A percentile compares a stretch with the other conserved stretches of the same genome.
These are phyloP conservation scores for Zoroaster sp. DNA, from an alignment of 53 echinoderm and acorn worm genomes.

Conservation along the genomic window DNA sequence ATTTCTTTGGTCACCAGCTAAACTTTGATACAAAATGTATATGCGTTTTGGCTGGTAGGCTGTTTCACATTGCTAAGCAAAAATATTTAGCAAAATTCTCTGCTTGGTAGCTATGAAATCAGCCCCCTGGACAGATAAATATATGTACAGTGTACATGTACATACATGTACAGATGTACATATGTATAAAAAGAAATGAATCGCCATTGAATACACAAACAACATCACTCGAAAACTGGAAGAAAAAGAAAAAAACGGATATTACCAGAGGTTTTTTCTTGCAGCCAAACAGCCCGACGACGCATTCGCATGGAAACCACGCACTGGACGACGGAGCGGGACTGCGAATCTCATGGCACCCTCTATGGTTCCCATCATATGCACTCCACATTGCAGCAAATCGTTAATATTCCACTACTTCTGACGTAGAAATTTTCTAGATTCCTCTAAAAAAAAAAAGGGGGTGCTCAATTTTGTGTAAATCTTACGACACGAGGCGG, in stretches of 20 bases:
- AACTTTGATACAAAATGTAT: no score
- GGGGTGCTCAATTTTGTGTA: no score
- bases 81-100: no score
- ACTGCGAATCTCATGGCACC: conserved; percentile 38
- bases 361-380: conserved; percentile 40
- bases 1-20: no score
- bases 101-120: no score
- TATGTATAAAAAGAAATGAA: neutral
- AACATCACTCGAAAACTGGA: neutral
- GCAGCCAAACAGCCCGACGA: conserved; percentile 80
- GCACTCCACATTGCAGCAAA: conserved; percentile 68
- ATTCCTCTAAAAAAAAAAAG: no score
- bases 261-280: conserved; percentile 63
- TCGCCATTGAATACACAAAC: no score
- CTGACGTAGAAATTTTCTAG: neutral
- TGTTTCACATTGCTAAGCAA: no score
- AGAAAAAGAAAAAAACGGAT: neutral
- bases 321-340: conserved; percentile 38
- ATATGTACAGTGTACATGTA: conserved; percentile 5
- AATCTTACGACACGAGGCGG: no score
- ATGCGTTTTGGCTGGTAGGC: no score
- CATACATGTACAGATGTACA: neutral
- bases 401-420: neutral
- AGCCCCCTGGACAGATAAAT: no score
- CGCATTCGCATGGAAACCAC: conserved; percentile 92